Evolutionary conservation across 2,797 vertebrate species (phyloP).

Genomic region (Glossophaga mutica): DNA sequence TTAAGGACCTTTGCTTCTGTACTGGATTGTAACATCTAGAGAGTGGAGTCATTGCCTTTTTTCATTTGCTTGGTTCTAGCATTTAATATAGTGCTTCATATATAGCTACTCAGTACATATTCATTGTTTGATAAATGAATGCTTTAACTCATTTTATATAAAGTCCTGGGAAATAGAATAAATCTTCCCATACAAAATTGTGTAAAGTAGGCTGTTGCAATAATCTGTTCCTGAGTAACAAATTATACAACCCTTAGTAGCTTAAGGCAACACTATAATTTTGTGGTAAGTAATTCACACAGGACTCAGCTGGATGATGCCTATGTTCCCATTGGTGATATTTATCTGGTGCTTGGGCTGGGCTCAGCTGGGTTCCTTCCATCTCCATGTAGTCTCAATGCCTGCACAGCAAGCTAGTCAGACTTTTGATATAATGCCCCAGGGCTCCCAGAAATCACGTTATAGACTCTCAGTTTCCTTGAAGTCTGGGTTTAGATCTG

Average conservation of each 20-base stretch:
- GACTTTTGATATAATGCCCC: neutral
- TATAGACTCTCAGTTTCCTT: neutral
- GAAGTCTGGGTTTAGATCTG: neutral
- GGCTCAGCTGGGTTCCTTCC: neutral
- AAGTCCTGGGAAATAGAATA: neutral
- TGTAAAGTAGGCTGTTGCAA: neutral
- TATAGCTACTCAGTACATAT: neutral
- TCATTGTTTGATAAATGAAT: neutral
- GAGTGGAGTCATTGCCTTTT: neutral
- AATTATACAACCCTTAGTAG: neutral
- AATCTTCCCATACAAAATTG: neutral
- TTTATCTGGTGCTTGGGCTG: neutral
- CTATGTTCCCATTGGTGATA: neutral
- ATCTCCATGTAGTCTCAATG: neutral
- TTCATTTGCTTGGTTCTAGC: neutral
- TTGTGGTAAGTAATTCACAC: neutral
- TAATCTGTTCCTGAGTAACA: neutral
- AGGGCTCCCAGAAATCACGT: neutral
- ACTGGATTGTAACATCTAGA: neutral
- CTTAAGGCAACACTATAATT: neutral
- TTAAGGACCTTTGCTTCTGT: neutral
- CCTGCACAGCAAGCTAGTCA: fast-evolving
- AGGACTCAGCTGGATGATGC: neutral
- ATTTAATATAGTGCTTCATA: neutral
- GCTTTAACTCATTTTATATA: neutral